These are phyloP conservation scores for Heliconius ismenius DNA, from an alignment of 2,888 invertebrate species.

Conservation along the genomic window DNA sequence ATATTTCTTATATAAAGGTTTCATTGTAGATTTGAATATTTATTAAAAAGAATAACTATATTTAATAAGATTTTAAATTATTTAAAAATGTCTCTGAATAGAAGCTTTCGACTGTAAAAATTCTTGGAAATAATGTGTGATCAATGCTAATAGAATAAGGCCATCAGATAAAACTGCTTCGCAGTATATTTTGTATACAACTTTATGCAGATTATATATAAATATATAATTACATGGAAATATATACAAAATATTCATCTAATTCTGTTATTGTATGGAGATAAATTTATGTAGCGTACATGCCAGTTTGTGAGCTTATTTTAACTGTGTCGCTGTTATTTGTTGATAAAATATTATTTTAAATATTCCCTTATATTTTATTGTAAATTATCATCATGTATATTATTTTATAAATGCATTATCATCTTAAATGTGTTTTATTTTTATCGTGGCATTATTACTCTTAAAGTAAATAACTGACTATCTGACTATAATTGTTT, in stretches of 20 bases:
- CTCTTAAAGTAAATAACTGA: background rate
- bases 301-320: conserved; percentile 22
- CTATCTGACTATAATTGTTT: too few relatives aligned
- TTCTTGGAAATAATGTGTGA: conserved; percentile 12
- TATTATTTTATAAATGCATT: conserved; percentile 49
- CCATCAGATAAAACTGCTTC: conserved; percentile 27
- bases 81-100: conserved; percentile 13
- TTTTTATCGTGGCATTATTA: background rate
- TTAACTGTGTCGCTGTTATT: conserved; percentile 20
- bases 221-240: background rate
- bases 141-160: conserved; percentile 24
- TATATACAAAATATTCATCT: background rate
- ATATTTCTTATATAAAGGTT: background rate
- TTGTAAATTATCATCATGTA: conserved; percentile 39
- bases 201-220: conserved; percentile 26
- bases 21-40: background rate
- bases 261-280: conserved; percentile 4
- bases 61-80: background rate
- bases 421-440: conserved; percentile 35
- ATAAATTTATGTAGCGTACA: conserved; percentile 6
- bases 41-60: background rate
- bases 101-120: background rate
- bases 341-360: conserved; percentile 13
- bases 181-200: conserved; percentile 38
- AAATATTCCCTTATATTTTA: conserved; percentile 45